These are phyloP conservation scores for Hypomecis punctinalis DNA, from an alignment of 2,888 invertebrate species.

Conservation along the genomic window DNA sequence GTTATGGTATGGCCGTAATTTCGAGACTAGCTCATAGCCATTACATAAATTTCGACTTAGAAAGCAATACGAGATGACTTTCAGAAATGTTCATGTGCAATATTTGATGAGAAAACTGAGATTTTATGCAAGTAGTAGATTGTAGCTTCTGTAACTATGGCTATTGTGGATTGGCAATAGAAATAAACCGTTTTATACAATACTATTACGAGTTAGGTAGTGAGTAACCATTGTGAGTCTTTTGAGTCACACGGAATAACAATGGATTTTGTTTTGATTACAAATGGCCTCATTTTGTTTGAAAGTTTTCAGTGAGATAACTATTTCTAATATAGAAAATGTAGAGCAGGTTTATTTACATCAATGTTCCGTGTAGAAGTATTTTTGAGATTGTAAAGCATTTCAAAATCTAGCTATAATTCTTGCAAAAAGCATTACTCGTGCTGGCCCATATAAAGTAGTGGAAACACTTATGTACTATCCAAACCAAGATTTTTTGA, in stretches of 20 bases:
- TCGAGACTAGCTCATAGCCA: conserved; percentile 29
- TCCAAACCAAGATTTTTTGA: too few relatives aligned
- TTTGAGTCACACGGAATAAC: conserved; percentile 29
- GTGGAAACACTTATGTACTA: too few relatives aligned
- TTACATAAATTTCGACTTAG: conserved; percentile 37
- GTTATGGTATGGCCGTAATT: conserved; percentile 34
- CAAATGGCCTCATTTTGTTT: conserved; percentile 27
- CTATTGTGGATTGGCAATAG: conserved; percentile 10
- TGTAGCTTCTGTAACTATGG: conserved; percentile 8
- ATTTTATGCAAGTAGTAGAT: conserved; percentile 9
- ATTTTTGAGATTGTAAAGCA: neutral
- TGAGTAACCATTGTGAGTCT: conserved; percentile 27
- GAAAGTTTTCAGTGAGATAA: conserved; percentile 14
- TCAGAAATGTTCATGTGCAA: conserved; percentile 23
- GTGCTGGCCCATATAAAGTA: too few relatives aligned
- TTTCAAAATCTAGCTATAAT: too few relatives aligned
- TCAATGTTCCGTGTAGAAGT: conserved; percentile 6
- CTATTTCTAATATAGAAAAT: conserved; percentile 10
- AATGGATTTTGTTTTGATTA: conserved; percentile 31
- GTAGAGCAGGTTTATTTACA: conserved; percentile 9
- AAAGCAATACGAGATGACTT: conserved; percentile 36
- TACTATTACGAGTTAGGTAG: conserved; percentile 25
- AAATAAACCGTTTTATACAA: conserved; percentile 14
- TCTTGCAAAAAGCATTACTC: too few relatives aligned
- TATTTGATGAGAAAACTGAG: conserved; percentile 24